These are phyloP conservation scores for Thaleichthys pacificus DNA, from an alignment of 2,797 vertebrate species.

Conservation along the genomic window DNA sequence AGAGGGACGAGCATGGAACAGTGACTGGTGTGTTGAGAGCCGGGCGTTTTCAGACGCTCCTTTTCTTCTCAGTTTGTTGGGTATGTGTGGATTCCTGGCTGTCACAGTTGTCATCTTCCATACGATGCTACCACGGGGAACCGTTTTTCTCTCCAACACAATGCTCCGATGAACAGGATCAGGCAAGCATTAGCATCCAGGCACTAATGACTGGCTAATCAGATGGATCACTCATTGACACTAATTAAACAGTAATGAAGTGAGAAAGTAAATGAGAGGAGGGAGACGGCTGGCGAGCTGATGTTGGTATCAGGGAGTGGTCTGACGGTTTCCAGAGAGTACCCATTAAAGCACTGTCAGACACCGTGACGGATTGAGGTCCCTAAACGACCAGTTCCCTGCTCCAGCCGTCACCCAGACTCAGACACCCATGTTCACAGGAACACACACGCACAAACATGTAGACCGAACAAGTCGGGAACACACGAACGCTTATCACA, in stretches of 20 bases:
- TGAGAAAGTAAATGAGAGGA: slow-evolving; percentile 28
- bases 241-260: slow-evolving; percentile 33
- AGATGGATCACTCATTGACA: slow-evolving; percentile 23
- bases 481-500: not conserved
- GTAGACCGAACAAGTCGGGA: not conserved
- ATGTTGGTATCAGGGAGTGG: not conserved
- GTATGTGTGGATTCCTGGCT: not conserved
- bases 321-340: slow-evolving; percentile 4
- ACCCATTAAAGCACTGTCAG: not conserved
- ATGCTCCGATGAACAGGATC: not conserved
- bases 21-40: not conserved
- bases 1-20: not conserved
- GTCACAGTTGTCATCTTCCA: slow-evolving; percentile 20
- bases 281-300: slow-evolving; percentile 12
- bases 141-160: slow-evolving; percentile 6
- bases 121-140: slow-evolving; percentile 5
- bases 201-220: slow-evolving; percentile 19
- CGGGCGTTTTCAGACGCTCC: not conserved
- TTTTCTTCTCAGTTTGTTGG: not conserved
- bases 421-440: not conserved
- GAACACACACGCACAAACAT: not conserved
- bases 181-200: not conserved
- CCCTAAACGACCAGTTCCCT: too few relatives aligned
- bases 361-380: not conserved
- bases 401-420: not conserved